Conservation (phyloP, 2,113 vertebrate genomes). For the Ciconia maguari region DNA sequence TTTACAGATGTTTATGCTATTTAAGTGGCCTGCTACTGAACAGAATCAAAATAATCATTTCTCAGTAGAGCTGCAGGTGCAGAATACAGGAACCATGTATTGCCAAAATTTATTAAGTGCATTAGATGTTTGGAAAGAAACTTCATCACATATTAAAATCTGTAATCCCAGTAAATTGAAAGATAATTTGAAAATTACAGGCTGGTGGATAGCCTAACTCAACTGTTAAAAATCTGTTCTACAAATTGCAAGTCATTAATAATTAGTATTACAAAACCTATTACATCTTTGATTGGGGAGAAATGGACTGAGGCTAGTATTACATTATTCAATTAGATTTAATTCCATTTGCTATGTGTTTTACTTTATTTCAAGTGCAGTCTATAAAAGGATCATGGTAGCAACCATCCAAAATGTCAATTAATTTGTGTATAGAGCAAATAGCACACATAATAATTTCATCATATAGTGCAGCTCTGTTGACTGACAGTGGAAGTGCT, state of each 20-base stretch:
- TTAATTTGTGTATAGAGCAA: slow-evolving; percentile 60
- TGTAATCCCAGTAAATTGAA: slow-evolving; percentile 32
- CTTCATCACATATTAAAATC: background rate
- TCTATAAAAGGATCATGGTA: slow-evolving; percentile 47
- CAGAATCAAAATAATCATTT: background rate
- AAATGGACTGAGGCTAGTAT: slow-evolving; percentile 52
- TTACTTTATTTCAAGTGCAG: slow-evolving; percentile 50
- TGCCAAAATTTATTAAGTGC: background rate
- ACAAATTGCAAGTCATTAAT: slow-evolving; percentile 47
- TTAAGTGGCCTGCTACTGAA: background rate
- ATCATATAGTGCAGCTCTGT: slow-evolving; percentile 33
- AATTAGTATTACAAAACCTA: slow-evolving; percentile 44
- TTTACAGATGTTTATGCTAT: background rate
- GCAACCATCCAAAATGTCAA: slow-evolving; percentile 56
- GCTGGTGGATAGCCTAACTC: slow-evolving; percentile 2
- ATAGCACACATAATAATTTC: slow-evolving; percentile 52
- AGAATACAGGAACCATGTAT: background rate
- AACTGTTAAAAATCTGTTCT: slow-evolving; percentile 35
- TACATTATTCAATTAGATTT: slow-evolving; percentile 41
- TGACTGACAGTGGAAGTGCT: slow-evolving; percentile 56
- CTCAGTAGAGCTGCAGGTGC: background rate
- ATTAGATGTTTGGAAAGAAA: background rate
- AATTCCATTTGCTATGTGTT: slow-evolving; percentile 30
- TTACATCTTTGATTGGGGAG: slow-evolving; percentile 20
- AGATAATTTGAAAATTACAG: slow-evolving; percentile 27